Evolutionary conservation across 2,113 vertebrate species (phyloP), one percentile per base, ranked within the genome.

Genomic region (Barbus barbus): DNA sequence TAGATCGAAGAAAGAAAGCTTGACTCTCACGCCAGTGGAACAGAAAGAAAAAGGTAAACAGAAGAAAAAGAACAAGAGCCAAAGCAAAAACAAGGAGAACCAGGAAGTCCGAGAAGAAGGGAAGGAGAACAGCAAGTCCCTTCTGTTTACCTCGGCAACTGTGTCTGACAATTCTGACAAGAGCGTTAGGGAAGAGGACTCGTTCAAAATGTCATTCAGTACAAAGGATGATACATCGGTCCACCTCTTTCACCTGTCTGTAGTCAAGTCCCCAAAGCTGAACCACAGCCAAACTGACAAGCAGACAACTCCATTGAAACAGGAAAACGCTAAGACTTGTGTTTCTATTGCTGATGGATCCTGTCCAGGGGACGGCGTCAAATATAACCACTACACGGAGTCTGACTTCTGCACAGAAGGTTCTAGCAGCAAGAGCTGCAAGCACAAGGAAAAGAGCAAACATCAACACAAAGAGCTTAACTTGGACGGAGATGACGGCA

Each of bases 51-150:
- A 98, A 87, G 96, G 97, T 36, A 99, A 99, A 93, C 95, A 97
- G 31, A 99, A 98, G 94, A 96, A 93, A 90, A 99, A 98, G 92
- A 93, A 96, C 78, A 99, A 98, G 92, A 98, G 96, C 86, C 97
- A 97, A 89, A 98, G 95, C 88, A 98, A 98, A 95, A 99, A 99
- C 91, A 99, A 99, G 92, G 97, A 99, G 85, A 99, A 99, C 90
- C 97, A 99, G 86, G 97, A 98, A 83, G 86, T 96, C 67, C 95
- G 95, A 78, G 93, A 95, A 90, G 96, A 97, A 0, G 95, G 95
- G 18, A 97, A 97, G 90, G 97, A 99, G 93, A 98, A 98, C 88
- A 93, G 96, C 44, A 97, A 97, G 93, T 89, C 95, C 4, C 86
- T 96, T 78, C 96, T 95, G 83, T 90, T 96, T 72, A 93, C 94